Conservation (phyloP, 2,797 vertebrate species). For the Rhinoraja longicauda region DNA sequence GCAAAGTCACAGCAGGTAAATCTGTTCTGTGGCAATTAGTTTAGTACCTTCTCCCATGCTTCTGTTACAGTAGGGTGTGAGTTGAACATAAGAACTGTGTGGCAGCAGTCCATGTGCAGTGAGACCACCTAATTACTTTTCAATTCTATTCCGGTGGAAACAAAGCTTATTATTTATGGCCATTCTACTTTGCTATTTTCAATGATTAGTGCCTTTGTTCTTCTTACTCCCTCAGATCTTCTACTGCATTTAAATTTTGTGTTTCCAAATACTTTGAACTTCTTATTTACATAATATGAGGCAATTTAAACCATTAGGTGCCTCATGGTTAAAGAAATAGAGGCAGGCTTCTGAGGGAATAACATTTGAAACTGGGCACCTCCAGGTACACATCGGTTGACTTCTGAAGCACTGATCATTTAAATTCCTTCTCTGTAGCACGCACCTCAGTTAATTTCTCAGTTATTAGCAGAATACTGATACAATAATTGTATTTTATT, state of each 20-base stretch:
- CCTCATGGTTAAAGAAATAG: background rate
- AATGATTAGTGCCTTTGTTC: background rate
- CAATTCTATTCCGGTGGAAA: background rate
- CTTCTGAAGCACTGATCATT: background rate
- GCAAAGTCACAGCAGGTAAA: too few species aligned
- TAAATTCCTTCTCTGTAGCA: background rate
- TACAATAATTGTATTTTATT: background rate
- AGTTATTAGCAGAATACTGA: background rate
- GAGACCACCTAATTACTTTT: background rate
- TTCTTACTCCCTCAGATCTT: background rate
- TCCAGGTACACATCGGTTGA: background rate
- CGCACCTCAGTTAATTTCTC: background rate
- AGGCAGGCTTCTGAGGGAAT: background rate
- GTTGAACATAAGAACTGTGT: background rate
- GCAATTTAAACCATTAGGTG: background rate
- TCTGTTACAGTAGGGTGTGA: too few species aligned
- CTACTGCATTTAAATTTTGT: background rate
- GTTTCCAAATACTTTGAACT: background rate
- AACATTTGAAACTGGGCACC: constrained; percentile 15
- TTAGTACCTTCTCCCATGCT: too few species aligned
- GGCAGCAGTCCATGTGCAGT: background rate
- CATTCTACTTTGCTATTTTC: background rate
- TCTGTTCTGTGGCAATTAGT: too few species aligned
- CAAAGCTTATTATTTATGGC: background rate
- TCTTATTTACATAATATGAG: background rate